phyloP scores from a whole-genome alignment of 1,140 invertebrate species.

The Aphelinus certus region DNA sequence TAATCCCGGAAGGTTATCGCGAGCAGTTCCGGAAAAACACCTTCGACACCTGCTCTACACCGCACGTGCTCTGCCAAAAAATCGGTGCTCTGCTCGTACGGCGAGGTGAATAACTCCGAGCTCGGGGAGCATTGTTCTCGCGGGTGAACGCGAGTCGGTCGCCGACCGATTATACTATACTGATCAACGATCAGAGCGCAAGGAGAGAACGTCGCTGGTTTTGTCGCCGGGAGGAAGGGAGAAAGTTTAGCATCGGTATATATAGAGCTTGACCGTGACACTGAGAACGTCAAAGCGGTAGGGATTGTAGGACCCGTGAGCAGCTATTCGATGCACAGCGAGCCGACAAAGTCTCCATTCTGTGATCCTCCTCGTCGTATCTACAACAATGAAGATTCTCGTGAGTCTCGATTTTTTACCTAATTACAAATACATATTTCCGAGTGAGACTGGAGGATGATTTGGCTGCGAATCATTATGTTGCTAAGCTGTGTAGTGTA shows the following conservation, averaged over 20 bases:
- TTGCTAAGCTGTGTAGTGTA: no score
- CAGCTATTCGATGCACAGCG: constrained; percentile 9
- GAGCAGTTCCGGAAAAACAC: no score
- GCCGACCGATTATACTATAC: not conserved
- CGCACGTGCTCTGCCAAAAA: no score
- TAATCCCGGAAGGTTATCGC: no score
- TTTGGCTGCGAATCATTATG: no score
- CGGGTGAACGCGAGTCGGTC: not conserved
- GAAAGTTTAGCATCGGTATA: constrained; percentile 62
- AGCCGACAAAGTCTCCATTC: not conserved
- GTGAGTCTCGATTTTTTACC: constrained; percentile 49
- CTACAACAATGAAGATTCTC: constrained; percentile 52
- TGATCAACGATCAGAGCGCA: not conserved
- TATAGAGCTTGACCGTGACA: constrained; percentile 64
- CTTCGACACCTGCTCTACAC: no score
- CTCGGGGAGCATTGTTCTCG: not conserved
- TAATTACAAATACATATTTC: no score
- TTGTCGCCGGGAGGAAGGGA: constrained; percentile 55
- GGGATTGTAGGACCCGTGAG: constrained; percentile 6
- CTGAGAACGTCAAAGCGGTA: constrained; percentile 58
- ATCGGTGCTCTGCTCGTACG: no score
- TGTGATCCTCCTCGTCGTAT: not conserved
- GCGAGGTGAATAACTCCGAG: not conserved
- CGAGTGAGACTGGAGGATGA: no score
- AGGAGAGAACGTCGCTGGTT: not conserved